A percentile compares a stretch with the other conserved stretches of the same genome.
phyloP scores from a whole-genome alignment of 2,888 invertebrate species.

The Hedya salicella region DNA sequence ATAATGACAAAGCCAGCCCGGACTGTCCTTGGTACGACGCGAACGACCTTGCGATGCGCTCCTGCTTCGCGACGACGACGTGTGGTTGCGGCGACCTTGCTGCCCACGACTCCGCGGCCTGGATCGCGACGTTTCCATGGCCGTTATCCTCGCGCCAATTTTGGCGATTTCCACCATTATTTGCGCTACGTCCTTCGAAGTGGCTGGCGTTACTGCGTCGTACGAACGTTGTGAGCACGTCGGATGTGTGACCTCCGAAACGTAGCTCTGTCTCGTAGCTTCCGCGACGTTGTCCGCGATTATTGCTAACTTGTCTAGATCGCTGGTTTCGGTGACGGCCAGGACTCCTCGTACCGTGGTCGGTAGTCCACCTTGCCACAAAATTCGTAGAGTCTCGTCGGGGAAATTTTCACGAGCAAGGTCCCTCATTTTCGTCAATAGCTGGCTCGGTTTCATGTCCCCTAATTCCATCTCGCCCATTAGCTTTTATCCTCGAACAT shows the following conservation, averaged over 20 bases:
- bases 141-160: too few relatives aligned
- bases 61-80: too few relatives aligned
- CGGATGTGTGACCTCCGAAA: constrained; percentile 12
- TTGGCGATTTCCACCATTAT: too few relatives aligned
- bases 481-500: constrained; percentile 1
- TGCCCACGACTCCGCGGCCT: too few relatives aligned
- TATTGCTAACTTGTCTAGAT: constrained; percentile 4
- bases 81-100: too few relatives aligned
- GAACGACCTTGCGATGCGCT: too few relatives aligned
- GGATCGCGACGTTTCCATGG: too few relatives aligned
- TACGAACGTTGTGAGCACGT: not conserved
- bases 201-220: too few relatives aligned
- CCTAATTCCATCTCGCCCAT: constrained; percentile 10
- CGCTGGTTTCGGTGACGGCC: not conserved
- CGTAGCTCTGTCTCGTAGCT: not conserved
- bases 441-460: constrained; percentile 7
- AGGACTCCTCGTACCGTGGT: constrained; percentile 5
- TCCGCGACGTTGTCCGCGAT: not conserved
- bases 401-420: constrained; percentile 5
- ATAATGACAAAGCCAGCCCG: too few relatives aligned
- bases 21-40: too few relatives aligned
- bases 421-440: constrained; percentile 13
- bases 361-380: constrained; percentile 5
- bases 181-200: not conserved
- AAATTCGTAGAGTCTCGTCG: constrained; percentile 6